A percentile compares a stretch with the other conserved stretches of the same genome.
phyloP scores from a whole-genome alignment of 2,888 invertebrate genomes.

The Choristoneura rosaceana region DNA sequence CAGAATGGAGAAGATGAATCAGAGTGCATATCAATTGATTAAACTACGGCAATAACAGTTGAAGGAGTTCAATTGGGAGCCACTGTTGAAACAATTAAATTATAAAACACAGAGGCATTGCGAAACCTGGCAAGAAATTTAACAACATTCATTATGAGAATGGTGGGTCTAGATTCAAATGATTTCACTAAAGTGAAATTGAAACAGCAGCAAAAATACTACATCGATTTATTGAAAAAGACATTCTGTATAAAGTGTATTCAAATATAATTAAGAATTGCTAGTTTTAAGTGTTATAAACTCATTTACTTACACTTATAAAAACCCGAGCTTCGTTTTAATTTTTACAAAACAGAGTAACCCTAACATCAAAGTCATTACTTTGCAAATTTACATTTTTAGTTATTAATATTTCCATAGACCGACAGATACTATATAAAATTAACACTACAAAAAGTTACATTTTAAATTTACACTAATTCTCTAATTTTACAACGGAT shows the following conservation, averaged over 20 bases:
- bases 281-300: background rate
- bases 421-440: too few species aligned
- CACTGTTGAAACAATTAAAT: background rate
- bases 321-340: background rate
- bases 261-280: background rate
- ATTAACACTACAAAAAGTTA: background rate
- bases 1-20: slow-evolving; percentile 56
- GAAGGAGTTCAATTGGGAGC: background rate
- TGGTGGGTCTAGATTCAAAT: background rate
- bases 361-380: too few species aligned
- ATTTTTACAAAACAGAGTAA: too few species aligned
- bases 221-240: background rate
- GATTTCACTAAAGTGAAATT: background rate
- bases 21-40: slow-evolving; percentile 44
- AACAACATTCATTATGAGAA: background rate
- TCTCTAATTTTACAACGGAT: too few species aligned
- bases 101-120: background rate
- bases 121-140: background rate
- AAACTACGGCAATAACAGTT: background rate
- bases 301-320: background rate
- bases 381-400: too few species aligned
- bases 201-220: background rate
- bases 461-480: background rate
- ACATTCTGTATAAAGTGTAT: background rate
- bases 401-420: too few species aligned